A percentile compares a stretch with the other conserved stretches of the same genome.
phyloP scores from a whole-genome alignment of 2,797 vertebrate species.

The Chromis chromis region DNA sequence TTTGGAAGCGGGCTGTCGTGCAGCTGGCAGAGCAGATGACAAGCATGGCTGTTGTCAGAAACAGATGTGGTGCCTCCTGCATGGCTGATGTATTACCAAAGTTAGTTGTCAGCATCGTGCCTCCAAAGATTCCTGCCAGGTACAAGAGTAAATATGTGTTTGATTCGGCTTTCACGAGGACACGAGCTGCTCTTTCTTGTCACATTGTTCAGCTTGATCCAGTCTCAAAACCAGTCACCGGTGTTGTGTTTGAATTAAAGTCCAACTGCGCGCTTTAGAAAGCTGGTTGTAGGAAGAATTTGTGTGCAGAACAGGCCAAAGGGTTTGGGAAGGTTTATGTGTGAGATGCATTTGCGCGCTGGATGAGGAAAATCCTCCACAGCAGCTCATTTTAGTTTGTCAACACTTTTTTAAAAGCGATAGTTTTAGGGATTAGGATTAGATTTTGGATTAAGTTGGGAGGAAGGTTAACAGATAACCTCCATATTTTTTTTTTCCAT shows the following conservation, averaged over 20 bases:
- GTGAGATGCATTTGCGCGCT: constrained; percentile 4
- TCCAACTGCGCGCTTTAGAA: neutral
- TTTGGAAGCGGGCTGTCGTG: constrained; percentile 20
- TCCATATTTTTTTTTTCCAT: constrained; percentile 11
- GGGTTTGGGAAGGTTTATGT: neutral
- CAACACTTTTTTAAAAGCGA: constrained; percentile 13
- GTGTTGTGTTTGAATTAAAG: neutral
- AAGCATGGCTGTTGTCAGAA: constrained; percentile 42
- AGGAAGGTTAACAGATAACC: constrained; percentile 19
- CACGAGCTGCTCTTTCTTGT: constrained; percentile 9
- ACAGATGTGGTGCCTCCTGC: constrained; percentile 41
- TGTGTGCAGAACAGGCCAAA: neutral
- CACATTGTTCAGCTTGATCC: constrained; percentile 2
- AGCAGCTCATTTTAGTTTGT: constrained; percentile 23
- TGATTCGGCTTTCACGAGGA: constrained; percentile 6
- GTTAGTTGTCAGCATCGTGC: constrained; percentile 39
- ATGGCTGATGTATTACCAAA: constrained; percentile 22
- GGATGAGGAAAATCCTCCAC: constrained; percentile 9
- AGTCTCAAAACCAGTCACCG: neutral
- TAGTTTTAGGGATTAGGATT: constrained; percentile 47
- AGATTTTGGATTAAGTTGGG: constrained; percentile 28
- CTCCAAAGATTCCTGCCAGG: neutral
- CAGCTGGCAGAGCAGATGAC: constrained; percentile 58
- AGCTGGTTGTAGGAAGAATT: neutral
- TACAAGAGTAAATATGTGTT: neutral